phyloP scores from a whole-genome alignment of 2,113 vertebrate genomes.

The Ceuthmochares aereus region DNA sequence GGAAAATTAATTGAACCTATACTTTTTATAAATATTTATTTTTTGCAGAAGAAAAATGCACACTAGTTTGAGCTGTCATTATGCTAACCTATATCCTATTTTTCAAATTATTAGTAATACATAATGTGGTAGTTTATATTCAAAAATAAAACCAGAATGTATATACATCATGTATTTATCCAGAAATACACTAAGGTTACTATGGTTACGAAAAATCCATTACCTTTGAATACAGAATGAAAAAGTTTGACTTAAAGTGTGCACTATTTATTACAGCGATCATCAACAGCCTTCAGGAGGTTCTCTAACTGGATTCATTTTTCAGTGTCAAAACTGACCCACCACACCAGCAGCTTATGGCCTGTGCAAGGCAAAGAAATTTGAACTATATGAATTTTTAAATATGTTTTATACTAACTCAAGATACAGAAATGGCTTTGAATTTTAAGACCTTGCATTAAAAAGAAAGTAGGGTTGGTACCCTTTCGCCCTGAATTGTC shows the following conservation, averaged over 20 bases:
- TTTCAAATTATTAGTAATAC: slow-evolving; percentile 87
- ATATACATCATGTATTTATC: slow-evolving; percentile 86
- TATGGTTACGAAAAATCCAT: slow-evolving; percentile 88
- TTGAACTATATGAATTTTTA: slow-evolving; percentile 82
- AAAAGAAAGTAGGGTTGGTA: slow-evolving; percentile 38
- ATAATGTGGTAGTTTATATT: slow-evolving; percentile 89
- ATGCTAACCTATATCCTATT: slow-evolving; percentile 83
- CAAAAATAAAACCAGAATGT: slow-evolving; percentile 86
- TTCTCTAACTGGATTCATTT: slow-evolving; percentile 86
- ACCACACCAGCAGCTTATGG: slow-evolving; percentile 78
- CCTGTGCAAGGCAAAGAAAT: slow-evolving; percentile 77
- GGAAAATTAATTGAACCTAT: slow-evolving; percentile 81
- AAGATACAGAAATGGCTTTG: slow-evolving; percentile 70
- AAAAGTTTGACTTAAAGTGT: slow-evolving; percentile 88
- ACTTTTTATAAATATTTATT: slow-evolving; percentile 86
- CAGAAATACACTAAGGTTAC: slow-evolving; percentile 85
- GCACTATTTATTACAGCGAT: slow-evolving; percentile 86
- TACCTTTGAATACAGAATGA: slow-evolving; percentile 89
- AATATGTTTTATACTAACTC: slow-evolving; percentile 79
- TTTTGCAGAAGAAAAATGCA: slow-evolving; percentile 84
- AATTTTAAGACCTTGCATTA: slow-evolving; percentile 70
- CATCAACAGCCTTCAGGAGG: slow-evolving; percentile 86
- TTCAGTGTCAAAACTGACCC: slow-evolving; percentile 87
- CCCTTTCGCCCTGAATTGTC: background rate
- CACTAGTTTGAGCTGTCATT: slow-evolving; percentile 84